Evolutionary conservation across 2,797 vertebrate species (phyloP), one percentile per base, ranked within the genome.

Genomic region (Platyrinchus mystaceus): DNA sequence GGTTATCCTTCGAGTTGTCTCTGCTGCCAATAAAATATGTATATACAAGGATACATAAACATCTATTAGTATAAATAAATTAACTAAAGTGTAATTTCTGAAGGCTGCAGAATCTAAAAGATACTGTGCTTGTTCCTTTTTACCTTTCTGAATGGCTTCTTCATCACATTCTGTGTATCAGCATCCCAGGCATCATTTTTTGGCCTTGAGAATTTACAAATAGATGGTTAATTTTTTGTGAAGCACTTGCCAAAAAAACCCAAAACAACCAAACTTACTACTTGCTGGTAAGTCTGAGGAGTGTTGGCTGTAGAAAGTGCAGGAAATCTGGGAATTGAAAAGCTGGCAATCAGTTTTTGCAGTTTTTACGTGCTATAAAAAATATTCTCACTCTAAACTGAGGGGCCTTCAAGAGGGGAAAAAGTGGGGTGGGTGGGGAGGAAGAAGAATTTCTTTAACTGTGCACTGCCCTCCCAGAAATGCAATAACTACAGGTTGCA

Each of bases 401-500:
- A 26, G 34, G 12, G 17, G 6, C 47, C 75, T 68, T 89, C 26
- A 32, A 18, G 14, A 22, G 5, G 1, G 1, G 8, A 32, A 14
- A n/a, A 70, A 36, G 19, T 55, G 62, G 52, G 12, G 6, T 3
- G 0, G 0, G 2, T 6, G 5, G 8, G 10, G 20, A 47, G 30
- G 46, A 59, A 34, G 24, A 81, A 75, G 15, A 23, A 34, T 50
- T 76, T 68, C 49, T 62, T 71, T 27, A 36, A 24, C 26, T 92
- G 59, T 62, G 70, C 32, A 27, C 23, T 68, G 39, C 8, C 9
- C 15, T 71, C 30, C 19, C 37, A 67, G 66, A 81, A 87, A 16
- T 34, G 6, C 6, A 19, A 9, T 63, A 14, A 46, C n/a, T 56
- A 21, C 36, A 49, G 43, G 11, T 30, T 92, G 44, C 30, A 62